These are phyloP conservation scores for Kryptolebias marmoratus DNA, from an alignment of 2,113 vertebrate species.

Conservation along the genomic window DNA sequence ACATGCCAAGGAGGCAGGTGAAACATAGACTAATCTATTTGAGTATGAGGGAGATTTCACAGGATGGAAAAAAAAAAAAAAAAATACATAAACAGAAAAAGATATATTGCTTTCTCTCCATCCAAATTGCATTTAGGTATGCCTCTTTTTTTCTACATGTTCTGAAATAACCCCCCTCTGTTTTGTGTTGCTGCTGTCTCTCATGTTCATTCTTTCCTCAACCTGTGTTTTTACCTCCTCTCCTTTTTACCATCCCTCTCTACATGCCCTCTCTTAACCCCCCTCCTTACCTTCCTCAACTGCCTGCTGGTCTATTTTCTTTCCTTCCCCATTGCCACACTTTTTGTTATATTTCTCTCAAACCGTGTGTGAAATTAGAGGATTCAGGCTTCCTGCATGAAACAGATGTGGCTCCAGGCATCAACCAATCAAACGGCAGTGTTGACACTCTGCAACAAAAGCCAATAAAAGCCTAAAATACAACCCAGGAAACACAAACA, in stretches of 20 bases:
- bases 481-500: slow-evolving; percentile 16
- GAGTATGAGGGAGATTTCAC: slow-evolving; percentile 62
- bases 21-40: slow-evolving; percentile 63
- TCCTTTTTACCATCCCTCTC: background rate
- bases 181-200: slow-evolving; percentile 19
- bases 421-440: slow-evolving; percentile 43
- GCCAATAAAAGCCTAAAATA: slow-evolving; percentile 38
- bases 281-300: slow-evolving; percentile 17
- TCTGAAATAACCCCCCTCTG: slow-evolving; percentile 33
- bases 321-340: slow-evolving; percentile 15
- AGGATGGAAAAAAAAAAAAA: background rate
- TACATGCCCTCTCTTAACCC: background rate
- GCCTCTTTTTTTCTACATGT: slow-evolving; percentile 32
- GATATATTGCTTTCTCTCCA: slow-evolving; percentile 31
- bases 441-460: slow-evolving; percentile 31
- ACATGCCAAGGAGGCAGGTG: slow-evolving; percentile 60
- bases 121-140: slow-evolving; percentile 48
- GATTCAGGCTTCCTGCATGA: slow-evolving; percentile 42
- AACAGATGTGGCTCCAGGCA: slow-evolving; percentile 62
- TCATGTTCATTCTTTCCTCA: slow-evolving; percentile 18
- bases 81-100: slow-evolving; percentile 10
- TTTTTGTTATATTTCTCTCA: slow-evolving; percentile 52
- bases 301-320: slow-evolving; percentile 39
- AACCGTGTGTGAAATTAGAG: slow-evolving; percentile 70
- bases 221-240: slow-evolving; percentile 12